Base-by-base conservation (phyloP, 2,113 vertebrate genomes). In the Eulemur macaco region DNA sequence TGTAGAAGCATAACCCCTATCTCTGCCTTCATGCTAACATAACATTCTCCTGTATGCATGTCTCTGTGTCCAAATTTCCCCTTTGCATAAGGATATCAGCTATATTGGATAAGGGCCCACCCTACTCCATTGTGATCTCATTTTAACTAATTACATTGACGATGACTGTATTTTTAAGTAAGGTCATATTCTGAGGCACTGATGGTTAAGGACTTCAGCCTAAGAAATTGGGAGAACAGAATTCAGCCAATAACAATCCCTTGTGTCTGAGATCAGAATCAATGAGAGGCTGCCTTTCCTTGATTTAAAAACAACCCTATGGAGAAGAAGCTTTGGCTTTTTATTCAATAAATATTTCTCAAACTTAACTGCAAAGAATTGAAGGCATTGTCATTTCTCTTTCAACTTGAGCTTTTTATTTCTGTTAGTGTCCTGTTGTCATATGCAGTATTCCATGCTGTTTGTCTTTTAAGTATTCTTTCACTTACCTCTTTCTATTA, bases 381-480 rank as follows among this genome's bases (percentile, higher is more conserved):
- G 12, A 90, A 74, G 20, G 64, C 31, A 68, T 31, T 94, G 54
- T 76, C 6, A 77, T 95, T 98, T 95, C 23, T 85, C 9, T 94
- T 94, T 93, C 5, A 3, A 95, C 27, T 31, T 66, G 7, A 93
- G n/a, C 9, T 60, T 10, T 89, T 96, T 83, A 31, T 52, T 94
- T 93, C 45, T 80, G 21, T 60, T 42, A 54, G 14, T 37, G 37
- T 89, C 37, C 54, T 92, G 4, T 66, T 86, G 27, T 56, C 68
- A 56, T 66, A 21, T 73, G 20, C 14, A 68, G 10, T 73, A 76
- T 45, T 82, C 52, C n/a, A 93, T 42, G 17, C 34, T 47, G 4
- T 86, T 96, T 86, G 37, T 83, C 52, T 93, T 88, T 80, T 84
- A 76, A 66, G 14, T 80, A 68, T 47, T 93, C 56, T 95, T 50